phyloP scores from a whole-genome alignment of 2,113 vertebrate species.

The Phalacrocorax pelagicus region DNA sequence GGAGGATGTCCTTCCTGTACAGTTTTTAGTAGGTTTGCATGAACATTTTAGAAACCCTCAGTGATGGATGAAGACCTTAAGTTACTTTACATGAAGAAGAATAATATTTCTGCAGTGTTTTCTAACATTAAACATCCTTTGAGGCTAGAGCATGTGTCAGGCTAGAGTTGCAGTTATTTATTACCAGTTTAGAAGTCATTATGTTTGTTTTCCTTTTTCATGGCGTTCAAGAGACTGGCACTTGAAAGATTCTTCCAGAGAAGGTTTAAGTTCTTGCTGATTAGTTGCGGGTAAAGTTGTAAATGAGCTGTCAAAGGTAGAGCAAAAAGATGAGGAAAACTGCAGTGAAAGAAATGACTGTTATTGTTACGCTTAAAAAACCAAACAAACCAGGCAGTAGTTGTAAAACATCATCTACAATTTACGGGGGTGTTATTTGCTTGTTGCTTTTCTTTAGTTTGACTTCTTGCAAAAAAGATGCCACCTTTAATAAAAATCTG shows the following conservation, averaged over 20 bases:
- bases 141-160: neutral
- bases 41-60: neutral
- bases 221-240: neutral
- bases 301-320: constrained; percentile 37
- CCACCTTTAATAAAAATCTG: neutral
- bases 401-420: neutral
- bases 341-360: neutral
- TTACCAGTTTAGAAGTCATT: constrained; percentile 14
- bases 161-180: constrained; percentile 51
- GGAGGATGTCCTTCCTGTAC: neutral
- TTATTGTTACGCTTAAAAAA: neutral
- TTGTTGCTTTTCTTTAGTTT: neutral
- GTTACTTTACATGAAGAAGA: neutral
- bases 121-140: constrained; percentile 30
- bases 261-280: constrained; percentile 37
- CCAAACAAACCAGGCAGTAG: neutral
- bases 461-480: neutral
- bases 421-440: neutral
- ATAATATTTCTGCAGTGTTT: constrained; percentile 29
- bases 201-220: constrained; percentile 46
- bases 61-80: neutral
- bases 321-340: neutral
- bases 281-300: constrained; percentile 29
- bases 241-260: constrained; percentile 47
- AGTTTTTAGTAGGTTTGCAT: neutral